A percentile compares a stretch with the other conserved stretches of the same genome.
Evolutionary conservation across 2,113 vertebrate genomes (phyloP).

Genomic region (Maccullochella peelii): DNA sequence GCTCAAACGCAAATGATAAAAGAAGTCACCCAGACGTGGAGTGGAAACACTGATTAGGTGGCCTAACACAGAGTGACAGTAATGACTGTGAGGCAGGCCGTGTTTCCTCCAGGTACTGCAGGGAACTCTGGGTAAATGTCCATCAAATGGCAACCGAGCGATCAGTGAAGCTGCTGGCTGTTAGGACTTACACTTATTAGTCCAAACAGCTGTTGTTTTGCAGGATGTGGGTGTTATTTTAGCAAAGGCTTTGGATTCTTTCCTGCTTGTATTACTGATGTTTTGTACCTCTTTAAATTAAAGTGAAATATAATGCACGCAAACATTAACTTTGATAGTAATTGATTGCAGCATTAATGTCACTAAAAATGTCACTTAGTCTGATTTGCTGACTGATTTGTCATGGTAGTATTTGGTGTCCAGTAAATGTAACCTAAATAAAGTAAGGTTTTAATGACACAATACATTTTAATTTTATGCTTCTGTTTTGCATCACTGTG

Average conservation of each 20-base stretch:
- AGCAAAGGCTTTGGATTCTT: too few species aligned
- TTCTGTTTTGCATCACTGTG: background rate
- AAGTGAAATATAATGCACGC: too few species aligned
- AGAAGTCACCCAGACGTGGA: background rate
- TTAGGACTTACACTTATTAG: background rate
- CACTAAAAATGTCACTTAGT: background rate
- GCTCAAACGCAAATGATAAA: background rate
- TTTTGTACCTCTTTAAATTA: background rate
- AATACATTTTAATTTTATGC: background rate
- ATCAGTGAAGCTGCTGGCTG: slow-evolving; percentile 1
- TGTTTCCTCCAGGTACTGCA: slow-evolving; percentile 26
- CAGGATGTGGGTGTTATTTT: background rate
- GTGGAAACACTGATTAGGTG: slow-evolving; percentile 25
- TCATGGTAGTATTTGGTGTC: background rate
- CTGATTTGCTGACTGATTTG: background rate
- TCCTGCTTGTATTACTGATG: background rate
- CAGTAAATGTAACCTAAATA: background rate
- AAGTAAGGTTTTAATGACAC: background rate
- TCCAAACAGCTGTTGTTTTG: slow-evolving; percentile 7
- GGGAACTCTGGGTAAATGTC: slow-evolving; percentile 52
- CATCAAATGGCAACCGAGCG: slow-evolving; percentile 14
- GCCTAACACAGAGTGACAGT: slow-evolving; percentile 33
- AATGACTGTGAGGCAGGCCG: slow-evolving; percentile 17
- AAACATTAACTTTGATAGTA: background rate
- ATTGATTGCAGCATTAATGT: background rate